Percentiles rank a stretch among this genome's conserved stretches.
Conservation (phyloP, 2,113 vertebrate genomes). For the Herpailurus yagouaroundi region DNA sequence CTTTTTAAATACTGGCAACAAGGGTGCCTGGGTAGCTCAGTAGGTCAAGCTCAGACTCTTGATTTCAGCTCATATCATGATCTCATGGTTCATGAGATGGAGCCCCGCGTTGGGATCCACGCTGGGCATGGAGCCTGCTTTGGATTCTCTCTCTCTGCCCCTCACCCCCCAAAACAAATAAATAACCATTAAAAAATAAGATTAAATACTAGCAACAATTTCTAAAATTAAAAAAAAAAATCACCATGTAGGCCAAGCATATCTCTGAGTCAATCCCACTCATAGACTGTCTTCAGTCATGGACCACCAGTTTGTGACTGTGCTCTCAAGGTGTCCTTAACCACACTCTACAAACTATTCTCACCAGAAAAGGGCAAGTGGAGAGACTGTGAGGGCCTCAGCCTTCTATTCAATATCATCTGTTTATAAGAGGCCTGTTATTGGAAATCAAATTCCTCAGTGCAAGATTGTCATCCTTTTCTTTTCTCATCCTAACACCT, state of each 20-base stretch:
- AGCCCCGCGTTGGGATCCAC: no score
- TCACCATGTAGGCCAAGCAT: not conserved
- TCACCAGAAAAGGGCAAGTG: not conserved
- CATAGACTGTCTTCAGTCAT: not conserved
- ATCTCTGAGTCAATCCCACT: not conserved
- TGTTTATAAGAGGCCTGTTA: not conserved
- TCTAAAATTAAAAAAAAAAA: not conserved
- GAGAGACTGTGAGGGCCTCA: not conserved
- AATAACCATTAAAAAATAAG: no score
- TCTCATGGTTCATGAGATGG: no score
- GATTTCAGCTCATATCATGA: no score
- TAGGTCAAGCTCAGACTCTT: no score
- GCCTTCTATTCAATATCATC: not conserved
- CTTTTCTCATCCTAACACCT: not conserved
- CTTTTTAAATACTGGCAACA: not conserved
- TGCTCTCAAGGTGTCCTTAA: not conserved
- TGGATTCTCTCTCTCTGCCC: no score
- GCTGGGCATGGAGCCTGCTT: no score
- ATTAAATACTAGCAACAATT: not conserved
- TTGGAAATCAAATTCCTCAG: not conserved
- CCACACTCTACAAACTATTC: not conserved
- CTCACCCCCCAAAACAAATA: no score
- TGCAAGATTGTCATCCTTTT: not conserved
- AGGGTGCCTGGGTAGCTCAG: no score
- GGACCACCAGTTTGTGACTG: not conserved